These are phyloP conservation scores for Catostylus mosaicus DNA, from an alignment of 30 jellyfish, hydroid and myxozoan genomes.

Conservation along the genomic window DNA sequence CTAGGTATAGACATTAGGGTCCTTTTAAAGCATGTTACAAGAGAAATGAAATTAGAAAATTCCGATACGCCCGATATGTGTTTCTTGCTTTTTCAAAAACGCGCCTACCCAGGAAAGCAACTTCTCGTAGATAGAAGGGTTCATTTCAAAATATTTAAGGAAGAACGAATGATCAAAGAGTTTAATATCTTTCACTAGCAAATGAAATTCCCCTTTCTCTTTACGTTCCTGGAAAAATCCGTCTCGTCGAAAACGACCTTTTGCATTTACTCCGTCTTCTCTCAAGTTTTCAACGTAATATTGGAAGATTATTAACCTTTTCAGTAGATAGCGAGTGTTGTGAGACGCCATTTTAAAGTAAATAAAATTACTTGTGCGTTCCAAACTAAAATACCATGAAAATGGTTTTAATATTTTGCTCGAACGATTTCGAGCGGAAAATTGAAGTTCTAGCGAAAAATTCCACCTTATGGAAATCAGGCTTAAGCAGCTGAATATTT, in stretches of 20 bases:
- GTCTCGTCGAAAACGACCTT: neutral
- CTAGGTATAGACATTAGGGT: neutral
- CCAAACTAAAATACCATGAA: slow-evolving; percentile 15
- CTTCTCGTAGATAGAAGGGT: no score
- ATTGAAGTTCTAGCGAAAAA: slow-evolving; percentile 29
- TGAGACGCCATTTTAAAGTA: slow-evolving; percentile 2
- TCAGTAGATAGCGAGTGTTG: slow-evolving; percentile 16
- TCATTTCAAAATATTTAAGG: slow-evolving; percentile 15
- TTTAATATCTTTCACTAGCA: neutral
- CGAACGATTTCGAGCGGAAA: slow-evolving; percentile 12
- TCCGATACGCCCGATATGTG: neutral
- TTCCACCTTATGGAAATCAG: slow-evolving; percentile 27
- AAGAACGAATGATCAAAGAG: neutral
- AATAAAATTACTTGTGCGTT: neutral
- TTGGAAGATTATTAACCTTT: neutral
- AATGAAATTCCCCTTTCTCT: slow-evolving; percentile 15
- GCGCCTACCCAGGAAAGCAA: no score
- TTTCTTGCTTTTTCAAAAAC: neutral
- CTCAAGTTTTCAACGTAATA: slow-evolving; percentile 4
- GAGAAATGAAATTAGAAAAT: no score
- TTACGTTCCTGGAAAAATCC: neutral
- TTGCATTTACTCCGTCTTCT: neutral
- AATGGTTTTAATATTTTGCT: slow-evolving; percentile 7
- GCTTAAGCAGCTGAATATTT: no score
- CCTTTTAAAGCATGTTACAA: no score